Conservation (phyloP, 2,113 vertebrate species). For the Sinosuthora webbiana region DNA sequence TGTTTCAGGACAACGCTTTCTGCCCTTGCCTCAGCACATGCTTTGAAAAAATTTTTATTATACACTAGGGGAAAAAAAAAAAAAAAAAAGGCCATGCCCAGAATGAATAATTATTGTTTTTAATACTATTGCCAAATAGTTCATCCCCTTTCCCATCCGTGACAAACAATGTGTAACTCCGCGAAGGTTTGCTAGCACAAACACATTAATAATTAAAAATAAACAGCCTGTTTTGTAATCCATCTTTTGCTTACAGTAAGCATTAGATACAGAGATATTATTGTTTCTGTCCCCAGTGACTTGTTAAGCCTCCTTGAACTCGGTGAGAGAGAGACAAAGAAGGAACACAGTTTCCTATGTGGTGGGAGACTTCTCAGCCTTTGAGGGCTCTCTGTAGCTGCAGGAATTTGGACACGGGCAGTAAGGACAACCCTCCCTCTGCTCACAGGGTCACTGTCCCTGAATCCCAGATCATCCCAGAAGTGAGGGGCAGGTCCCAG, state of each 20-base stretch:
- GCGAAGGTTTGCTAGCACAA: neutral
- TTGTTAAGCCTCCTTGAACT: conserved; percentile 46
- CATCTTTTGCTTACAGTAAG: conserved; percentile 66
- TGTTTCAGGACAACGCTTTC: neutral
- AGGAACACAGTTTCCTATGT: neutral
- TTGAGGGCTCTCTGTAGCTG: neutral
- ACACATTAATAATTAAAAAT: conserved; percentile 69
- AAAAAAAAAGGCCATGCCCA: neutral
- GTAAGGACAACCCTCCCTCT: neutral
- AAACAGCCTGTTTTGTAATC: conserved; percentile 65
- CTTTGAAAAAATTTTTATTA: neutral
- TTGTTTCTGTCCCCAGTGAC: conserved; percentile 43
- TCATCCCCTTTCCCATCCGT: neutral
- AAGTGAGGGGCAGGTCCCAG: neutral
- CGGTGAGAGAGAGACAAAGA: neutral
- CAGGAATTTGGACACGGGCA: neutral
- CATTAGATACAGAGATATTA: conserved; percentile 58
- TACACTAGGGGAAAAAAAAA: neutral
- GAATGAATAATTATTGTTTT: conserved; percentile 25
- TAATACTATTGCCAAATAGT: neutral
- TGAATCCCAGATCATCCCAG: neutral
- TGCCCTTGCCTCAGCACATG: neutral
- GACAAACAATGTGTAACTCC: conserved; percentile 13
- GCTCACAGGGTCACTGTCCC: neutral
- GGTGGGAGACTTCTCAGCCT: neutral